Conservation (phyloP, 2,888 invertebrate genomes). For the Xestia ashworthii region DNA sequence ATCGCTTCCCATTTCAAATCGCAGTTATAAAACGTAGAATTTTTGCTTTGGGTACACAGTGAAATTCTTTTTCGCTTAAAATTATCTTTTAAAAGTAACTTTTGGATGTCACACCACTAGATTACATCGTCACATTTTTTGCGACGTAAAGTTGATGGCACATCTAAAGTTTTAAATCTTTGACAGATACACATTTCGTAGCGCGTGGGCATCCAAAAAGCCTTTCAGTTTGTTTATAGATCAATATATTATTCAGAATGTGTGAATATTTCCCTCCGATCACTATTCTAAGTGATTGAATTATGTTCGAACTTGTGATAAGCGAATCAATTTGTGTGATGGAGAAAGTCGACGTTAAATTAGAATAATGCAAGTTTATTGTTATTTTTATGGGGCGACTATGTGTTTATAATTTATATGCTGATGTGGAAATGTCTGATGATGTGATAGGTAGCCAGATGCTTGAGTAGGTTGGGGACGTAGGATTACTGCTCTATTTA, state of each 20-base stretch:
- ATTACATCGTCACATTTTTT: not conserved
- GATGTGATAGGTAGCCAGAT: not conserved
- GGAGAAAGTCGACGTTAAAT: conserved; percentile 59
- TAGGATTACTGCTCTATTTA: not conserved
- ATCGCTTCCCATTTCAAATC: not conserved
- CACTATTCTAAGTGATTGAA: conserved; percentile 66
- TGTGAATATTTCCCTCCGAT: conserved; percentile 62
- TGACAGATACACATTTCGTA: conserved; percentile 60
- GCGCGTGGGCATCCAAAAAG: conserved; percentile 62
- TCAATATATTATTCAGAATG: conserved; percentile 66
- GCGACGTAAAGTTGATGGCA: not conserved
- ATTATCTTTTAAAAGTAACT: accelerated
- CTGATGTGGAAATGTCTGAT: conserved; percentile 39
- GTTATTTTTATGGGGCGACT: conserved; percentile 59
- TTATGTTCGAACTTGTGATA: conserved; percentile 62
- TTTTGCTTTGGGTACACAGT: not conserved
- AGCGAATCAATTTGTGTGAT: conserved; percentile 64
- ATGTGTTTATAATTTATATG: conserved; percentile 58
- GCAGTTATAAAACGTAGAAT: not conserved
- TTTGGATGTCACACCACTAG: not conserved
- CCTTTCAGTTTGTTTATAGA: conserved; percentile 64
- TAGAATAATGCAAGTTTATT: conserved; percentile 66
- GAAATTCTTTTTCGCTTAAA: not conserved
- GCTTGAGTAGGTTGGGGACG: not conserved
- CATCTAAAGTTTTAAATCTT: not conserved